Evolutionary conservation across 2,113 vertebrate genomes (phyloP).

Genomic region (Nestor notabilis): DNA sequence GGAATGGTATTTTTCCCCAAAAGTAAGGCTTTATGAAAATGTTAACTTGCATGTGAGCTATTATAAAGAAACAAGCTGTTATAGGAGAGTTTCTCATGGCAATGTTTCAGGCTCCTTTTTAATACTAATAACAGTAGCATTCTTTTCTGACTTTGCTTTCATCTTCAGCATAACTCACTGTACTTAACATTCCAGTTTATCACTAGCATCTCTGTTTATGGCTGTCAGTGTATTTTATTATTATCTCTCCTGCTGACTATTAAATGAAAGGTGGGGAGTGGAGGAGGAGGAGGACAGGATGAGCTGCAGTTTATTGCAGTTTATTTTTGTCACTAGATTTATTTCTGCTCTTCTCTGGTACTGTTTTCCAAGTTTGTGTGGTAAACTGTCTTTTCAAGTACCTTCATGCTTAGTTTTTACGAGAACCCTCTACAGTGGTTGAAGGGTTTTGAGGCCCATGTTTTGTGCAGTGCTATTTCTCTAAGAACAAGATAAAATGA

Average conservation of each 20-base stretch:
- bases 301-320: not conserved
- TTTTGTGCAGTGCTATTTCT: not conserved
- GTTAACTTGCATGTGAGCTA: not conserved
- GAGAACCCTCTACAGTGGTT: not conserved
- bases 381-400: not conserved
- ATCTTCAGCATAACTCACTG: constrained; percentile 36
- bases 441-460: not conserved
- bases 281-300: not conserved
- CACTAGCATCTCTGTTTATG: constrained; percentile 26
- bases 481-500: not conserved
- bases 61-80: not conserved
- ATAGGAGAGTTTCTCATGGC: not conserved
- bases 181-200: constrained; percentile 42
- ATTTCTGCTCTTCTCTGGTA: not conserved
- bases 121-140: constrained; percentile 31
- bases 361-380: not conserved
- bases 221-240: constrained; percentile 34
- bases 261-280: constrained; percentile 3
- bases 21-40: not conserved
- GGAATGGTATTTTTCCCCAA: not conserved
- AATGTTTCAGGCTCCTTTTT: constrained; percentile 8
- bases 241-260: constrained; percentile 29
- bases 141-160: constrained; percentile 45
- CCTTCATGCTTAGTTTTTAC: not conserved
- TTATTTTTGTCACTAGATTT: constrained; percentile 21